These are phyloP conservation scores for Ciconia boyciana DNA, from an alignment of 2,113 vertebrate genomes.

Conservation along the genomic window DNA sequence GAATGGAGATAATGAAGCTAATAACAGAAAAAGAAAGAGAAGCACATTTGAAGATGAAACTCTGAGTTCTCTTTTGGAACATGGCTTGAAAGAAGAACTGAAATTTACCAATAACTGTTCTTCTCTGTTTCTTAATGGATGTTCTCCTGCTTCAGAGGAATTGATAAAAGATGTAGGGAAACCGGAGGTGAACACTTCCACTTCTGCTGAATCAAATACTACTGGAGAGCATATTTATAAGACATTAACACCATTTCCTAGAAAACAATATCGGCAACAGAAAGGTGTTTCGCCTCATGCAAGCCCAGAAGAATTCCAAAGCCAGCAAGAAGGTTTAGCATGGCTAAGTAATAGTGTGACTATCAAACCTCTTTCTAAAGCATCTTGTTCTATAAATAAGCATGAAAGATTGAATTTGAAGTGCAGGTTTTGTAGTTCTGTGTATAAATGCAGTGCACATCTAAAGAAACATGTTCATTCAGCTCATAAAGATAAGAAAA, in stretches of 20 bases:
- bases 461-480: conserved; percentile 41
- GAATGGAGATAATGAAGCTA: neutral
- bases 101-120: neutral
- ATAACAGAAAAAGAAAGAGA: neutral
- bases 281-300: neutral
- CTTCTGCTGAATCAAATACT: neutral
- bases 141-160: neutral
- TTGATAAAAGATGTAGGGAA: neutral
- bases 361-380: neutral
- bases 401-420: neutral
- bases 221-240: neutral
- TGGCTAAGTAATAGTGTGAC: neutral
- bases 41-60: neutral
- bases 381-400: neutral
- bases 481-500: conserved; percentile 48
- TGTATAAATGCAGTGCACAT: neutral
- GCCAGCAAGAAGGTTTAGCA: neutral
- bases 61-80: neutral
- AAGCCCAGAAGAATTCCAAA: neutral
- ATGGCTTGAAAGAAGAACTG: neutral
- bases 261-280: neutral
- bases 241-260: neutral
- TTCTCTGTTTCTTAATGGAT: neutral
- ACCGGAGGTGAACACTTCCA: neutral
- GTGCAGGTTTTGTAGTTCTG: conserved; percentile 45